Conservation (phyloP, 2,888 invertebrate genomes). For the Cantharis rufa region DNA sequence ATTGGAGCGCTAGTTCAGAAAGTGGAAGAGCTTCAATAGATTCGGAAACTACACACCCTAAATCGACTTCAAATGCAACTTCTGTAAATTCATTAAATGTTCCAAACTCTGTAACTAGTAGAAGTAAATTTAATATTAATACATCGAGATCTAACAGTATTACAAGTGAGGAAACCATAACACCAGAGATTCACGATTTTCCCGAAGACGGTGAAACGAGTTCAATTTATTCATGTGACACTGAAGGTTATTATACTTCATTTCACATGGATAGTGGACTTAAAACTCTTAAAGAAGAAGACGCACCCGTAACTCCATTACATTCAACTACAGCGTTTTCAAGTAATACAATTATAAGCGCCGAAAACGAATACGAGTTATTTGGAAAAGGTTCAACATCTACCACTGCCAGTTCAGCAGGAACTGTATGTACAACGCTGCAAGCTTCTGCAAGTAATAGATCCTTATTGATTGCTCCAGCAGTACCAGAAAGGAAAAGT, state of each 20-base stretch:
- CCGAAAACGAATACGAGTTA: slow-evolving; percentile 87
- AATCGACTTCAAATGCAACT: slow-evolving; percentile 70
- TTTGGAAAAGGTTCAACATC: slow-evolving; percentile 92
- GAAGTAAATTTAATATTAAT: slow-evolving; percentile 66
- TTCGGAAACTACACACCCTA: slow-evolving; percentile 76
- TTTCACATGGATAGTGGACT: slow-evolving; percentile 96
- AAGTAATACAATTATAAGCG: slow-evolving; percentile 71
- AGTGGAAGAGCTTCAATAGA: slow-evolving; percentile 85
- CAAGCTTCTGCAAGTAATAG: slow-evolving; percentile 70
- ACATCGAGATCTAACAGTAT: slow-evolving; percentile 82
- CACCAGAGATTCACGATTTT: slow-evolving; percentile 80
- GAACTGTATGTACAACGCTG: slow-evolving; percentile 84
- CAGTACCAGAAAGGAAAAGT: slow-evolving; percentile 82
- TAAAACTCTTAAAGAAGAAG: slow-evolving; percentile 79
- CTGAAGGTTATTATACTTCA: slow-evolving; percentile 96
- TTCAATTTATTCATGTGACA: slow-evolving; percentile 93
- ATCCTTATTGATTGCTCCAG: slow-evolving; percentile 69
- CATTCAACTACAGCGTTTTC: slow-evolving; percentile 73
- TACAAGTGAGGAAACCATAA: slow-evolving; percentile 82
- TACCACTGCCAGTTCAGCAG: slow-evolving; percentile 88
- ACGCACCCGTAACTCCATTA: slow-evolving; percentile 73
- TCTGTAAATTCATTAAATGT: slow-evolving; percentile 74
- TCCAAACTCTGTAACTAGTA: slow-evolving; percentile 71
- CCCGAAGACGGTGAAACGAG: slow-evolving; percentile 86
- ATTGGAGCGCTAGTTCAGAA: slow-evolving; percentile 93